Conservation (phyloP, 2,113 vertebrate species). For the Sitta europaea region DNA sequence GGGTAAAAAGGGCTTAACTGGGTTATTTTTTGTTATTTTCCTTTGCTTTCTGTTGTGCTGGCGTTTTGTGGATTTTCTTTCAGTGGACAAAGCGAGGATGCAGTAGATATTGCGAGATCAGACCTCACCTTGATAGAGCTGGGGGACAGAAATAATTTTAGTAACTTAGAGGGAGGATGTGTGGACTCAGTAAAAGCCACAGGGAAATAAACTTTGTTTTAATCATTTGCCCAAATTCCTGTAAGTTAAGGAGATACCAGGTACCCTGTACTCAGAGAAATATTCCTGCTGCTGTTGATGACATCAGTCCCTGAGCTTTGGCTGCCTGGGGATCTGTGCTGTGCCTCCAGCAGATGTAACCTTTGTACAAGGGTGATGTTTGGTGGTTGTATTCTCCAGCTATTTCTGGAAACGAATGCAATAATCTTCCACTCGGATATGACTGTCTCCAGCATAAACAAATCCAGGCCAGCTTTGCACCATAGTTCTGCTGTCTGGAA, state of each 20-base stretch:
- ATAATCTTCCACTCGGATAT: conserved; percentile 16
- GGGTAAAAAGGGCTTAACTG: not conserved
- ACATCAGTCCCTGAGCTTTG: not conserved
- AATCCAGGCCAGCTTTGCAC: not conserved
- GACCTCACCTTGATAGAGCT: not conserved
- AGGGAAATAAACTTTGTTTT: not conserved
- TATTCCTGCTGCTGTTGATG: not conserved
- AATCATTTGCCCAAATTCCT: not conserved
- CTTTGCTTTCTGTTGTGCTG: not conserved
- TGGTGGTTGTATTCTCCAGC: not conserved
- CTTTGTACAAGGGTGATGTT: not conserved
- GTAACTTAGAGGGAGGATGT: not conserved
- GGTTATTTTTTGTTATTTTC: not conserved
- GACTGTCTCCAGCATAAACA: conserved; percentile 57
- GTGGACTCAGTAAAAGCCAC: not conserved
- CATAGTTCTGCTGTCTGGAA: conserved; percentile 17
- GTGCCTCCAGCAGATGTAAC: not conserved
- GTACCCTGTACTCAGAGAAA: not conserved
- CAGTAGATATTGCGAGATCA: not conserved
- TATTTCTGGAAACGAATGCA: conserved; percentile 46
- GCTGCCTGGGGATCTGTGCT: not conserved
- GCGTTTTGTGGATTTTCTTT: not conserved
- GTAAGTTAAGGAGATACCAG: not conserved
- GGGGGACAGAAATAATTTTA: not conserved
- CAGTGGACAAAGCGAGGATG: accelerated